Evolutionary conservation across 1,140 invertebrate species (phyloP).

Genomic region (Thaumetopoea pityocampa): DNA sequence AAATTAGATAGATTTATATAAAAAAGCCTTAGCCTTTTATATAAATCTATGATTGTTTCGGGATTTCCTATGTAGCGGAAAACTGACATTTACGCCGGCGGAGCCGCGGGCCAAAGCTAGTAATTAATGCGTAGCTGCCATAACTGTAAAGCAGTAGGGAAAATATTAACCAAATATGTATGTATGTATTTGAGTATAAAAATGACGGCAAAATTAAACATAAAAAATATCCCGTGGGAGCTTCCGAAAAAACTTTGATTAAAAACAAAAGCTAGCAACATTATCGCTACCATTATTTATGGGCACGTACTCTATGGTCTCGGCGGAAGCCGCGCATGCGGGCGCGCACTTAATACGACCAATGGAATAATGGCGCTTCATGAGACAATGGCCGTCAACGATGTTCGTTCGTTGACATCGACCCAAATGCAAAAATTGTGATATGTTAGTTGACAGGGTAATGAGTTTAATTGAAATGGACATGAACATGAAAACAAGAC

Average conservation of each 20-base stretch:
- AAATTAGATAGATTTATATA: too few species aligned
- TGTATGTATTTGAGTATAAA: too few species aligned
- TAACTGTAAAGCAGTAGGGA: background rate
- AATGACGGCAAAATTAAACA: slow-evolving; percentile 6
- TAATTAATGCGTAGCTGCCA: too few species aligned
- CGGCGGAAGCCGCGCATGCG: slow-evolving; percentile 57
- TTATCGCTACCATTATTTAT: slow-evolving; percentile 54
- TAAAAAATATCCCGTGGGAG: slow-evolving; percentile 9
- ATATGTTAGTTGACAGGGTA: slow-evolving; percentile 9
- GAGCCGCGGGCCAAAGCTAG: too few species aligned
- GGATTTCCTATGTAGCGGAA: too few species aligned
- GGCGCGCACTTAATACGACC: slow-evolving; percentile 43
- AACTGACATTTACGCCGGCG: too few species aligned
- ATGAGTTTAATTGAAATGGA: too few species aligned
- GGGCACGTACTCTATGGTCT: slow-evolving; percentile 43
- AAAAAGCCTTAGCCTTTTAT: too few species aligned
- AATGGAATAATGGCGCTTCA: slow-evolving; percentile 56
- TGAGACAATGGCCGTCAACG: slow-evolving; percentile 44
- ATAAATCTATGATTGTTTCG: too few species aligned
- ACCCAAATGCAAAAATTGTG: slow-evolving; percentile 26
- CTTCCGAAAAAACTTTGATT: slow-evolving; percentile 11
- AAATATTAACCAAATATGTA: too few species aligned
- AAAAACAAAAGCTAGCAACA: slow-evolving; percentile 15
- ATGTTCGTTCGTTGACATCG: slow-evolving; percentile 21
- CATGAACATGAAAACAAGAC: too few species aligned